A percentile compares a stretch with the other conserved stretches of the same genome.
These are phyloP conservation scores for Empidonax traillii DNA, from an alignment of 2,113 vertebrate genomes.

Conservation along the genomic window DNA sequence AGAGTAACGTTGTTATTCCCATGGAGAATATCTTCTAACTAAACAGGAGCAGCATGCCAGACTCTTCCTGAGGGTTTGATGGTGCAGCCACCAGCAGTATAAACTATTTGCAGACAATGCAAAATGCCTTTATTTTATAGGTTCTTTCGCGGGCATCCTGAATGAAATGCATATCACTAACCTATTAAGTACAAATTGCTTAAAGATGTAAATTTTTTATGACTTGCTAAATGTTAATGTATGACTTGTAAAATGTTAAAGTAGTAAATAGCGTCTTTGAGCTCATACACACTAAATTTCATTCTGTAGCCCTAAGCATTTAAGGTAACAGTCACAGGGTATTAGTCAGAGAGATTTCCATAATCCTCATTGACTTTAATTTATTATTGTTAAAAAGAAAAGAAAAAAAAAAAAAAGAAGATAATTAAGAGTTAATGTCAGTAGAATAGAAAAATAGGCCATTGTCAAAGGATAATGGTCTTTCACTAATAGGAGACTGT, in stretches of 20 bases:
- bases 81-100: neutral
- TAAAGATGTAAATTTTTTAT: slow-evolving; percentile 80
- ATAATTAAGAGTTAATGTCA: slow-evolving; percentile 61
- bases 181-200: slow-evolving; percentile 75
- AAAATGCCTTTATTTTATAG: slow-evolving; percentile 62
- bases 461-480: slow-evolving; percentile 16
- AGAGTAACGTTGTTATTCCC: neutral
- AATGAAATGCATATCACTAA: slow-evolving; percentile 60
- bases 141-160: neutral
- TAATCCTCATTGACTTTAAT: slow-evolving; percentile 59
- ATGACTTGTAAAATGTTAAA: slow-evolving; percentile 80
- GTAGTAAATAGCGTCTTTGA: slow-evolving; percentile 75
- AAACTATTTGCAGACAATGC: slow-evolving; percentile 55
- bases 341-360: slow-evolving; percentile 59
- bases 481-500: neutral
- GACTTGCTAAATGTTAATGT: slow-evolving; percentile 80
- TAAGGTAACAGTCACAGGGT: slow-evolving; percentile 60
- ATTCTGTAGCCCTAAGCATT: slow-evolving; percentile 71
- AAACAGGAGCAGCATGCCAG: neutral
- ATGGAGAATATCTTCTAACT: neutral
- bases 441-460: slow-evolving; percentile 13
- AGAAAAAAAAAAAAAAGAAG: neutral
- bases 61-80: neutral
- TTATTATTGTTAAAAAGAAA: slow-evolving; percentile 32
- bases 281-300: slow-evolving; percentile 68